These are phyloP conservation scores for Clinocottus analis DNA, from an alignment of 2,113 vertebrate genomes.

Conservation along the genomic window DNA sequence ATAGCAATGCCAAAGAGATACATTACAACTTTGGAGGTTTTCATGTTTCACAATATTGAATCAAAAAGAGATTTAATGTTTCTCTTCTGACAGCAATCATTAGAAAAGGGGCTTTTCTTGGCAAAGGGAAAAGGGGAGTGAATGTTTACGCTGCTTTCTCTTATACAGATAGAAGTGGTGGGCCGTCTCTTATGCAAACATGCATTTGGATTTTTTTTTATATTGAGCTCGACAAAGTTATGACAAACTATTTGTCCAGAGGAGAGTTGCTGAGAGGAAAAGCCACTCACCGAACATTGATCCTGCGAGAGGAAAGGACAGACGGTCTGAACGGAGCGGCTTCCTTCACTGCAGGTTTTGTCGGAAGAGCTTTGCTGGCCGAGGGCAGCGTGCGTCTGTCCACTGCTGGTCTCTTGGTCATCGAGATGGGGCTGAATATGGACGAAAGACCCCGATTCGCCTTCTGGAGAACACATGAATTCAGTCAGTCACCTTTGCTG, in stretches of 20 bases:
- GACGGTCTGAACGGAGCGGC: constrained; percentile 80
- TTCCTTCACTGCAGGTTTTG: constrained; percentile 62
- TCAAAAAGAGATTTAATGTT: not conserved
- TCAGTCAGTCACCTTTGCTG: not conserved
- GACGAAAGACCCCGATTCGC: constrained; percentile 34
- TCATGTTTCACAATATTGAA: not conserved
- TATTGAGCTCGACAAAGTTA: no score
- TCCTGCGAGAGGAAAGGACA: constrained; percentile 86
- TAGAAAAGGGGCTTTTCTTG: not conserved
- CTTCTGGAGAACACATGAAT: constrained; percentile 68
- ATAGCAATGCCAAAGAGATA: not conserved
- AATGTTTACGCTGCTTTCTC: not conserved
- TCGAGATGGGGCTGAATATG: constrained; percentile 83
- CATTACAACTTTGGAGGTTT: not conserved
- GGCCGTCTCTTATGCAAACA: not conserved
- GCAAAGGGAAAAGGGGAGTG: not conserved
- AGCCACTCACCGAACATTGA: constrained; percentile 89
- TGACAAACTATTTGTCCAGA: not conserved
- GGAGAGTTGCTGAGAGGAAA: not conserved
- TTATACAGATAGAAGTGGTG: not conserved
- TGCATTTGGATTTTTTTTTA: not conserved
- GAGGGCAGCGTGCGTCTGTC: constrained; percentile 60
- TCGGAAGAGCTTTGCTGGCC: constrained; percentile 50
- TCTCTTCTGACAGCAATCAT: not conserved
- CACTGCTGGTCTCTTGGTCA: constrained; percentile 51